Conservation (phyloP, 2,888 invertebrate genomes). For the Ochlodes sylvanus region DNA sequence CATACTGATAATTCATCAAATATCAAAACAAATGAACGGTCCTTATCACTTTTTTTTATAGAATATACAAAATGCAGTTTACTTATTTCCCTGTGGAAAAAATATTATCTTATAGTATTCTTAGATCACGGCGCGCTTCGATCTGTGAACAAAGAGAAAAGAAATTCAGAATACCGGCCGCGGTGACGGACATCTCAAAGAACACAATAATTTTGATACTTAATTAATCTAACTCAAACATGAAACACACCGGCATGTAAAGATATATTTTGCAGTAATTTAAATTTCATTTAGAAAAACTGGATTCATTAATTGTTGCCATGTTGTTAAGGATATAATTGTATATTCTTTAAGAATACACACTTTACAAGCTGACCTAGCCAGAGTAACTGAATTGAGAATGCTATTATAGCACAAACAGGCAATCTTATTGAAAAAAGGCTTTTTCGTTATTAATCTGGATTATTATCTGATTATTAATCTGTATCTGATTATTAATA, state of each 20-base stretch:
- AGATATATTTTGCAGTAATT: background rate
- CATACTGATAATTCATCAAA: constrained; percentile 71
- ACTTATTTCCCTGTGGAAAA: constrained; percentile 86
- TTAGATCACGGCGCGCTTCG: constrained; percentile 84
- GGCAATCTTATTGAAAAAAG: no score
- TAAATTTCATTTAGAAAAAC: no score
- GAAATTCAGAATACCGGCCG: background rate
- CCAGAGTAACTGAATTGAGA: no score
- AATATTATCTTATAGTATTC: constrained; percentile 85
- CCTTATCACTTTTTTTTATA: constrained; percentile 85
- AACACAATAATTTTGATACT: background rate
- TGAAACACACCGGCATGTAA: background rate
- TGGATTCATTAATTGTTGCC: no score
- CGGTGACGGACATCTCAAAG: background rate
- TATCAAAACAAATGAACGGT: constrained; percentile 84
- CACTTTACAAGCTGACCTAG: no score
- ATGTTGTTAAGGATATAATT: no score
- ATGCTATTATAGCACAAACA: no score
- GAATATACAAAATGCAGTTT: constrained; percentile 86
- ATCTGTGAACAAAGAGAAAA: constrained; percentile 70
- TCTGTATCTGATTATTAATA: no score
- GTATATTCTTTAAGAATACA: no score
- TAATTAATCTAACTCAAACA: no score
- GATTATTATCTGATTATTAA: no score
- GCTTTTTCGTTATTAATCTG: no score